Evolutionary conservation across 2,797 vertebrate genomes (phyloP), one percentile per base, ranked within the genome.

Genomic region (Lerista edwardsae): DNA sequence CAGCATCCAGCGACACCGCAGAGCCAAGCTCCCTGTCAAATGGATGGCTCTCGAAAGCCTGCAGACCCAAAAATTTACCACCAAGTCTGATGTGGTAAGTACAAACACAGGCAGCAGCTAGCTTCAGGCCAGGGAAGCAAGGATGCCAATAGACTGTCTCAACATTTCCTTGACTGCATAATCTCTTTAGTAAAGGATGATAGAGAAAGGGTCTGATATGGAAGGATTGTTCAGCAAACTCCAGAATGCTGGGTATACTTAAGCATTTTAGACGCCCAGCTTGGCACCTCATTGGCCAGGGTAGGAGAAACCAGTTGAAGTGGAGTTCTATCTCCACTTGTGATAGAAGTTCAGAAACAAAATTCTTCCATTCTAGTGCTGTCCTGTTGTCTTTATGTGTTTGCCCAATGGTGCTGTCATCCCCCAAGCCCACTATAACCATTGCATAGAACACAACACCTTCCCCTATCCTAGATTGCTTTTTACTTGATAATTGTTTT

Each of bases 21-120:
- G 97, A 0, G 97, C 98, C 69, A 98, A 98, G 93, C 95, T 99
- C 21, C 99, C 99, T 0, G 98, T 99, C 86, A 99, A 99, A 86
- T 99, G 98, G 99, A 99, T 99, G 98, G 98, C 99, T 0, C 96
- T 99, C 15, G 99, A 99, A 94, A 99, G 99, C 92, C 96, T 99
- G 77, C 98, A 98, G 96, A 99, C 97, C 2, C 98, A 99, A 93
- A 99, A 98, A 89, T 99, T 99, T 92, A 99, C 98, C 82, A 98
- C 97, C 41, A 99, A 99, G 93, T 99, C 98, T 0, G 99, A 99
- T 0, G 99, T 99, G 96, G 99, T 99, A 91, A 96, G 81, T 84
- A 31, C 36, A 82, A 25, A 34, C 57, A 62, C 51, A 62, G 19
- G 21, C 41, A 71, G 6, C 11, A 1, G 8, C 14, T 21, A 34